Base-by-base conservation (phyloP, 2,113 vertebrate genomes). In the Spilogale gracilis region DNA sequence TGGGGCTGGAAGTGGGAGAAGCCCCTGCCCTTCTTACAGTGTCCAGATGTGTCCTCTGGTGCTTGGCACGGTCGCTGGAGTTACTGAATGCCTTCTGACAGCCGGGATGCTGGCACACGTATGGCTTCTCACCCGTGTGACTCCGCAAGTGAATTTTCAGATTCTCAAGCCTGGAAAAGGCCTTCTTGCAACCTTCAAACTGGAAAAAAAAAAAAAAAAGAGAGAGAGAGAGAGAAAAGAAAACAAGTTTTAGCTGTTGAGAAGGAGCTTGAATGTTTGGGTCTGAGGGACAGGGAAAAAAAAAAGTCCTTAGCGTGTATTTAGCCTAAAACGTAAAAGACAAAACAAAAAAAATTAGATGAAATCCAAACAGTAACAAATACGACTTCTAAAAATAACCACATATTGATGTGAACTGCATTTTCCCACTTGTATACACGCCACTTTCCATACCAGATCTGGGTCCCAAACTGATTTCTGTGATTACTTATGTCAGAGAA, bases 61-160 rank as follows among this genome's bases (percentile, higher is more conserved):
- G 99, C 97, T 99, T 99, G 97, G 99, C 99, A 0, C 99, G 99
- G 98, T 99, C 99, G 1, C 99, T 99, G 94, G 99, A 99, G 99
- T 99, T 99, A 98, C 99, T 99, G 99, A 99, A 99, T 0, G 99
- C 99, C 98, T 99, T 99, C 98, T 99, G 99, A 98, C 99, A 99
- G 96, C 99, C 99, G 0, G 99, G 99, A 91, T 99, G 99, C 95
- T 99, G 99, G 98, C 99, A 99, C 54, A 99, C 95, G 83, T 99
- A 99, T 0, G 99, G 99, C 82, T 99, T 99, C 97, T 99, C 99
- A 32, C 99, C 99, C 0, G 99, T 99, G 98, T 99, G 99, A 97
- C 99, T 99, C 80, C 99, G 99, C 96, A 99, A 98, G 95, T 99
- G 99, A 98, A 99, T 99, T 98, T 99, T 99, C 95, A 99, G 99